Percentiles rank a stretch among this genome's conserved stretches.
Evolutionary conservation across 2,113 vertebrate species (phyloP).

Genomic region (Okapia johnstoni): DNA sequence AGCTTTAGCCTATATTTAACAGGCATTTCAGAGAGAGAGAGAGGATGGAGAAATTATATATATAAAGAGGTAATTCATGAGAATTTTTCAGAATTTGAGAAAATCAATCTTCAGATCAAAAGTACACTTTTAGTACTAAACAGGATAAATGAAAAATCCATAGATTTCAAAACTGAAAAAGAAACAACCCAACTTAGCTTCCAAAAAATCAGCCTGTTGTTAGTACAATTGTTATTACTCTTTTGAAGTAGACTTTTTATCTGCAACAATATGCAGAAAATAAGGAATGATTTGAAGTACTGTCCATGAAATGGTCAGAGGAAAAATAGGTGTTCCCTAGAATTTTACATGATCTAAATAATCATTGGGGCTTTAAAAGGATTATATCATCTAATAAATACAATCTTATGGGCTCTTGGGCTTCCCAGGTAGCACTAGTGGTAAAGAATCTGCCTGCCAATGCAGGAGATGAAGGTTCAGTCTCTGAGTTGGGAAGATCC

Average conservation of each 20-base stretch:
- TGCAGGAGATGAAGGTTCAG: neutral
- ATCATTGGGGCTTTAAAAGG: neutral
- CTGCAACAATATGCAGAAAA: neutral
- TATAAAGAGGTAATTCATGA: neutral
- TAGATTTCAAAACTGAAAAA: neutral
- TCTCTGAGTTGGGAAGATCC: neutral
- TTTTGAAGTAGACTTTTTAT: neutral
- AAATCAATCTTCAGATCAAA: neutral
- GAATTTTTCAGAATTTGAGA: slow-evolving; percentile 5
- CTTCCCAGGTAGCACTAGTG: neutral
- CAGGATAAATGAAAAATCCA: neutral
- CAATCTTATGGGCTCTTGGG: neutral
- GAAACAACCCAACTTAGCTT: neutral
- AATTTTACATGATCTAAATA: neutral
- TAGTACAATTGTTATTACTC: neutral
- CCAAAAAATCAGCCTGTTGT: neutral
- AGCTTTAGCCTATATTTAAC: neutral
- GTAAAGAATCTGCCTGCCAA: neutral
- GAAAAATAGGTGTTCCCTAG: neutral
- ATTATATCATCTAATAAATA: neutral
- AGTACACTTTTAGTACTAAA: neutral
- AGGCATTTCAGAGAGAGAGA: neutral
- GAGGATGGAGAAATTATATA: neutral
- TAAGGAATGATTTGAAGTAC: neutral
- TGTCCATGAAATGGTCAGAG: neutral